Base-by-base conservation (phyloP, 2,888 invertebrate genomes). In the Stenodema calcarata region DNA sequence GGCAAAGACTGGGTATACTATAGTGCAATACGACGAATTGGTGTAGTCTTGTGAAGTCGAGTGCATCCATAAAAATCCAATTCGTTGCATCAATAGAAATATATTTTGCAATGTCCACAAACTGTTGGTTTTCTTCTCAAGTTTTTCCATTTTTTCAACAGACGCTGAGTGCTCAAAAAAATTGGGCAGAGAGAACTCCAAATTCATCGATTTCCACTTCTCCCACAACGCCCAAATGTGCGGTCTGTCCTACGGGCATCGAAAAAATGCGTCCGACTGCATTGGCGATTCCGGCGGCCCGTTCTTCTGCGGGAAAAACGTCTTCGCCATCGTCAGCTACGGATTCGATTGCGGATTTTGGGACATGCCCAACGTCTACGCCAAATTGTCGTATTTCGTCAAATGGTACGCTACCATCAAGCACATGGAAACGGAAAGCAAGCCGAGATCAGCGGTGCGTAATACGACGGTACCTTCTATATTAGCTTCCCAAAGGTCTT, bases 281-380 rank as follows among this genome's bases (percentile, higher is more conserved):
- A 11, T 41, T 6, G 82, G 82, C n/a, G 82, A 82, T 42, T 82
- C 82, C 18, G 82, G 82, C 41, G 82, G 82, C 7, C 82, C 82
- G 82, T 82, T 69, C 18, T 62, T 82, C 70, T 82, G 82, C 69
- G 70, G 41, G 14, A 42, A 62, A 23, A 12, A n/a, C 4, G 28
- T 82, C 1, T 82, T 23, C 41, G 82, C 11, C 0, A 2, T 82
- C 41, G 47, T 82, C 62, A 82, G 82, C 16, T 82, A 82, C 69
- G 82, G 82, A 1, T 82, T 35, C 70, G 82, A 82, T n/a, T 82
- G 82, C 70, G 82, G 82, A 1, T 70, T 42, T 41, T 82, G 82
- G 82, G 82, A 82, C 82, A 69, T 42, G 69, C 82, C 82, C 0
- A 82, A 82, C 69, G 82, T 82, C 35, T 82, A 82, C 70, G 62